Base-by-base conservation (phyloP, 23 tunicate species). In the Aplidium turbinatum region DNA sequence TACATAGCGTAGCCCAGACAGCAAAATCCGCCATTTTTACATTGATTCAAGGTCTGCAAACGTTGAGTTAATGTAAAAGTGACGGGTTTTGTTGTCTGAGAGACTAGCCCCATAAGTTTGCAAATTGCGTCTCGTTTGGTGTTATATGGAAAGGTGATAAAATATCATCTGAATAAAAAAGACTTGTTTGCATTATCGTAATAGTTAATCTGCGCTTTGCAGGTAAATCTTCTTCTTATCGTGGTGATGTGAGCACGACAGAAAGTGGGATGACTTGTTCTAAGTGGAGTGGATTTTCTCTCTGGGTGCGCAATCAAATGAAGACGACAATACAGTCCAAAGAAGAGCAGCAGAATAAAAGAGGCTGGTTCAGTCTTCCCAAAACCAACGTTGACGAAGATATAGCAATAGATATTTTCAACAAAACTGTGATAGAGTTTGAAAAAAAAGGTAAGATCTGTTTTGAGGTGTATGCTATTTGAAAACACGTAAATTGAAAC, bases 191-290 rank as follows among this genome's bases (percentile, higher is more conserved):
- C n/a, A n/a, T n/a, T n/a, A n/a, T n/a, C n/a, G n/a, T n/a, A n/a
- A n/a, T n/a, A n/a, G n/a, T n/a, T n/a, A n/a, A n/a, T n/a, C n/a
- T n/a, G n/a, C n/a, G n/a, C n/a, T n/a, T n/a, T n/a, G n/a, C 40
- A 72, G 78, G 78, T 13, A 3, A 72, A 7, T 40, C 82, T 21
- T 27, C 30, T 1, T 11, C n/a, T 21, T 76, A 76, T 28, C 25
- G 29, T 18, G 82, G 82, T 42, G 16, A 11, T 1, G 26, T 76
- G 1, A 29, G 47, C 23, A 25, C 16, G 20, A 76, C 82, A 31
- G 60, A 61, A 23, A 40, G 72, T 0, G 82, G 82, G 29, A 2
- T 40, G 72, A 25, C 39, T 0, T 76, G 82, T 33, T 16, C 82
- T 2, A 32, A 61, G 18, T 76, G 82, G 82, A 54, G 42, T 4